Evolutionary conservation across 2,888 invertebrate genomes (phyloP).

Genomic region (Sarcophaga carnaria): DNA sequence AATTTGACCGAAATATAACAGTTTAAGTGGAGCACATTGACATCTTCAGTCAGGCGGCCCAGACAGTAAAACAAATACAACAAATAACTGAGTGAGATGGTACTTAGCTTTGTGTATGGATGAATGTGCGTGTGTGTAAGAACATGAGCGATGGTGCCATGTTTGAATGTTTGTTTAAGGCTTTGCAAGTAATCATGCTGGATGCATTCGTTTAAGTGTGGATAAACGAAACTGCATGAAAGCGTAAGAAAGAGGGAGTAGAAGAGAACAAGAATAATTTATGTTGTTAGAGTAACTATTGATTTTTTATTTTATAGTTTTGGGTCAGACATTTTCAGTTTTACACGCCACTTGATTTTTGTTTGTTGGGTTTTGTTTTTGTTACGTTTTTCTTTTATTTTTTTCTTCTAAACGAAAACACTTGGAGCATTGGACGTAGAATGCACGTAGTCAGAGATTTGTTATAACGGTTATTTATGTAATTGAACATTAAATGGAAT

Average conservation of each 20-base stretch:
- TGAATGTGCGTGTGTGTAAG: background rate
- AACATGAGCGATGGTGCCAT: background rate
- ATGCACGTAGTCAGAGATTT: too few relatives aligned
- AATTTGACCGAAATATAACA: slow-evolving; percentile 18
- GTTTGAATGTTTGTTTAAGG: slow-evolving; percentile 23
- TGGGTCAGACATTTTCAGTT: slow-evolving; percentile 39
- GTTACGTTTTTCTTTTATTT: too few relatives aligned
- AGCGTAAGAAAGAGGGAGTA: too few relatives aligned
- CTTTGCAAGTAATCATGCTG: background rate
- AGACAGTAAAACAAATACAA: background rate
- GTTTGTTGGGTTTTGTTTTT: too few relatives aligned
- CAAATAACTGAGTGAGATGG: background rate
- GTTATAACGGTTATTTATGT: too few relatives aligned
- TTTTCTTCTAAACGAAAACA: too few relatives aligned
- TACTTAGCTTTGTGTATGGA: background rate
- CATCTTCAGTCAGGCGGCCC: background rate
- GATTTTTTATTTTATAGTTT: slow-evolving; percentile 51
- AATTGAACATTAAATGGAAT: too few relatives aligned
- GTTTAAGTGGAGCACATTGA: background rate
- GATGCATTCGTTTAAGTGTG: too few relatives aligned
- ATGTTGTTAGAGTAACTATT: slow-evolving; percentile 36
- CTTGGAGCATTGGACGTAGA: too few relatives aligned
- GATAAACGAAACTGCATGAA: too few relatives aligned
- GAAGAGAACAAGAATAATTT: too few relatives aligned
- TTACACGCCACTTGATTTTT: background rate